phyloP scores from a whole-genome alignment of 23 tunicate genomes.

The Trididemnum miniatum region DNA sequence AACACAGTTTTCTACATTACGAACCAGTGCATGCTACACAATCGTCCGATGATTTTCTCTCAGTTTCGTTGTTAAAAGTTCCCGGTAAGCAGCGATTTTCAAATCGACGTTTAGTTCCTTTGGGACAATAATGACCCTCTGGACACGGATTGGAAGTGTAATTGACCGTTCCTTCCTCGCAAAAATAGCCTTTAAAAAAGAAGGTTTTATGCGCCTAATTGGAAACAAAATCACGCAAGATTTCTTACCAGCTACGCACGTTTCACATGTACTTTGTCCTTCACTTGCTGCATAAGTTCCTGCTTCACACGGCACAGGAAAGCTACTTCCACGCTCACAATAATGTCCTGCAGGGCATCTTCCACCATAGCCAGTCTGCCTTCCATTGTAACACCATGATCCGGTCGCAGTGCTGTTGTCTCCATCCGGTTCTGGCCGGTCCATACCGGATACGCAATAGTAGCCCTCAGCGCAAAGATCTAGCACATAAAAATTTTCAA shows the following conservation, averaged over 20 bases:
- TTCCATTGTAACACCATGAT: conserved; percentile 75
- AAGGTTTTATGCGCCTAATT: no score
- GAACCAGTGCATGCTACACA: conserved; percentile 76
- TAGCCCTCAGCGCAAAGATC: conserved; percentile 73
- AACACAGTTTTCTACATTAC: no score
- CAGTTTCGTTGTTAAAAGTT: conserved; percentile 78
- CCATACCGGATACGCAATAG: conserved; percentile 85
- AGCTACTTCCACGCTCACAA: conserved; percentile 57
- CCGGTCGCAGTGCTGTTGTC: conserved; percentile 43
- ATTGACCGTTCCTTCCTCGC: conserved; percentile 73
- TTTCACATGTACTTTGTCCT: conserved; percentile 48
- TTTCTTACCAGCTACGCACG: conserved; percentile 69
- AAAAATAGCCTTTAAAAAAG: conserved; percentile 63
- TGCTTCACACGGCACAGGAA: conserved; percentile 66
- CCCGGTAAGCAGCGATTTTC: conserved; percentile 62
- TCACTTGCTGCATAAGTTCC: conserved; percentile 69
- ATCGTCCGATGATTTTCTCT: conserved; percentile 24
- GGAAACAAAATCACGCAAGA: neutral
- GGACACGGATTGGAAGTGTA: conserved; percentile 68
- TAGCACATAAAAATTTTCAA: conserved; percentile 21
- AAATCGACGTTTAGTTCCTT: conserved; percentile 19
- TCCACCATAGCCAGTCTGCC: conserved; percentile 82
- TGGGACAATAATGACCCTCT: conserved; percentile 68
- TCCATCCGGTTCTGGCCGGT: conserved; percentile 85
- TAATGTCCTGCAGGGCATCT: conserved; percentile 71